Conservation (phyloP, 2,797 vertebrate genomes). For the Delichon dasypus region DNA sequence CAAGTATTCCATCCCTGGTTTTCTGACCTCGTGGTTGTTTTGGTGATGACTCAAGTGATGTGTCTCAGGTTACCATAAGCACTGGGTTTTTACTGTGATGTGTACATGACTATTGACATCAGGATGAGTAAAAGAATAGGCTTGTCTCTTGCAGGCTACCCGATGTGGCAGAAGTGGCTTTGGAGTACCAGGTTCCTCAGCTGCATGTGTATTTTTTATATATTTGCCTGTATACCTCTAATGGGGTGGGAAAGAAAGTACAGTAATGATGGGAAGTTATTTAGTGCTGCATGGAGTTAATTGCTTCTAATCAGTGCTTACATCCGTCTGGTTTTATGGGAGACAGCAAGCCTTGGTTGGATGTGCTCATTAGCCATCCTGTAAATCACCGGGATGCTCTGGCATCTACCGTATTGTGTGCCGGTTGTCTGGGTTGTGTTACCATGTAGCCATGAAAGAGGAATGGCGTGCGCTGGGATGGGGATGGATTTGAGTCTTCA, state of each 20-base stretch:
- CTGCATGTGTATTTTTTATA: background rate
- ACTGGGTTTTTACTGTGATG: background rate
- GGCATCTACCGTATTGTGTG: slow-evolving; percentile 77
- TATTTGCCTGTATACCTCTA: slow-evolving; percentile 78
- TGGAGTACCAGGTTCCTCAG: background rate
- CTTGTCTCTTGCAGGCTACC: background rate
- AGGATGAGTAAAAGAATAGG: background rate
- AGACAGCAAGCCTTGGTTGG: slow-evolving; percentile 91
- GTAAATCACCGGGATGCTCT: slow-evolving; percentile 79
- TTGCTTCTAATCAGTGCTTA: slow-evolving; percentile 93
- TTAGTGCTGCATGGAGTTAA: slow-evolving; percentile 91
- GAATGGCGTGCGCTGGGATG: background rate
- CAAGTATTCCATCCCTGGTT: background rate
- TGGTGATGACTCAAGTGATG: background rate
- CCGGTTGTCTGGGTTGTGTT: slow-evolving; percentile 70
- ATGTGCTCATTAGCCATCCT: slow-evolving; percentile 87
- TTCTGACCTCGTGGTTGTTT: background rate
- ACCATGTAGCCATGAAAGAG: background rate
- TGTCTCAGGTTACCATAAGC: background rate
- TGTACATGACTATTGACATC: background rate
- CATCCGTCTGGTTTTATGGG: slow-evolving; percentile 91
- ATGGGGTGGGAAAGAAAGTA: slow-evolving; percentile 87
- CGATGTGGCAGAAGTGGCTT: background rate
- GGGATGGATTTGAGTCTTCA: background rate
- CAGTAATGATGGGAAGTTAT: slow-evolving; percentile 90